These are phyloP conservation scores for Drymodes brunneopygia DNA, from an alignment of 2,113 vertebrate genomes.

Conservation along the genomic window DNA sequence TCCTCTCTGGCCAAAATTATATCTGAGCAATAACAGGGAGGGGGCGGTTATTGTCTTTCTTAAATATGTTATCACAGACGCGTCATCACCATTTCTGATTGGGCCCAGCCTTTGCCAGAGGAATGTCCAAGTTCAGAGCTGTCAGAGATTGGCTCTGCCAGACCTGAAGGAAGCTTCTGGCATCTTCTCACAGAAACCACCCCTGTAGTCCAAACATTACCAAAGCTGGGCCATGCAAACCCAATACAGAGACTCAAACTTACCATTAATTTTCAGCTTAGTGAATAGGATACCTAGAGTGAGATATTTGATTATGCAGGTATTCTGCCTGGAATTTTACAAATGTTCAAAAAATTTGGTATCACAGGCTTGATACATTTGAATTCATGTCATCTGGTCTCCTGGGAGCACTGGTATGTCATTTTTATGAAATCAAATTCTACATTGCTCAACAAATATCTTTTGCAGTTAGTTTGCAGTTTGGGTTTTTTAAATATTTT, in stretches of 20 bases:
- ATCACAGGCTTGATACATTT: not conserved
- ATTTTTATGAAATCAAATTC: not conserved
- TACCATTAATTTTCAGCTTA: not conserved
- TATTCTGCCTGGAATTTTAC: not conserved
- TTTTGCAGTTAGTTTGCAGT: not conserved
- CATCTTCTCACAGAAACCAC: not conserved
- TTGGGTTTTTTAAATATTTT: not conserved
- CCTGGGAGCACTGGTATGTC: not conserved
- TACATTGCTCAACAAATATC: not conserved
- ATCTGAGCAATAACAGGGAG: not conserved
- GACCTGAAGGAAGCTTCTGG: not conserved
- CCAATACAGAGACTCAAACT: not conserved
- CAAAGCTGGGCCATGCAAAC: not conserved
- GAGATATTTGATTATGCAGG: not conserved
- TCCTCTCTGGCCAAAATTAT: accelerated
- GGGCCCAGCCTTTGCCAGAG: not conserved
- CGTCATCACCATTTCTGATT: not conserved
- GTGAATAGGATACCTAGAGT: not conserved
- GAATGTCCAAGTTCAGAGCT: not conserved
- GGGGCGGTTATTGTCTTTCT: not conserved
- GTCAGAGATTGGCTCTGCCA: not conserved
- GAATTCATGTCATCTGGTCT: not conserved
- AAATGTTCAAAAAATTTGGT: not conserved
- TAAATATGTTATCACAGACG: not conserved
- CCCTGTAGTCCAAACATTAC: not conserved